Evolutionary conservation across 1,140 invertebrate genomes (phyloP).

Genomic region (Tribolium castaneum): DNA sequence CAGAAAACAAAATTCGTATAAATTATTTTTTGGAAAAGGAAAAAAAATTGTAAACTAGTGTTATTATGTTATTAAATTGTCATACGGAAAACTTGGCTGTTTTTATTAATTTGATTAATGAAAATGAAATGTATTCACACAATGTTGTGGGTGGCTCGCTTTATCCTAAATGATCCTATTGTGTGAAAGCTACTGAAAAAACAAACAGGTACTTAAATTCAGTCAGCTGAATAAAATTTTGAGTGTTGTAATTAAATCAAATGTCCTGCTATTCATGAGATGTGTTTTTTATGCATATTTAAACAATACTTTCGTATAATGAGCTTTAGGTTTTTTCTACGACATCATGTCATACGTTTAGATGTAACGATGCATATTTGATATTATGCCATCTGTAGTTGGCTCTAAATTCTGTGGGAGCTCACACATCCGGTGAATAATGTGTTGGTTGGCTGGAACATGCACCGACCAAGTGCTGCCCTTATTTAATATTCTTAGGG

Average conservation of each 20-base stretch:
- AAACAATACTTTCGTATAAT: neutral
- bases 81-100: too few relatives aligned
- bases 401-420: slow-evolving; percentile 35
- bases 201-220: neutral
- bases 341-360: neutral
- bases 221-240: neutral
- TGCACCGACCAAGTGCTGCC: neutral
- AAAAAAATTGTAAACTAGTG: too few relatives aligned
- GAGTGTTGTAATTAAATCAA: neutral
- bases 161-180: neutral
- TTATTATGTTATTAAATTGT: too few relatives aligned
- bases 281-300: neutral
- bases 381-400: slow-evolving; percentile 10
- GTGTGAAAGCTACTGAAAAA: neutral
- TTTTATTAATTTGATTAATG: too few relatives aligned
- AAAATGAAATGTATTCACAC: too few relatives aligned
- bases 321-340: neutral
- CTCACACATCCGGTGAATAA: slow-evolving; percentile 38
- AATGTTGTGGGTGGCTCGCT: neutral
- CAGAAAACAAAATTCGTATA: too few relatives aligned
- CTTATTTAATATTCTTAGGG: slow-evolving; percentile 5
- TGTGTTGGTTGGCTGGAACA: slow-evolving; percentile 19
- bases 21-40: too few relatives aligned
- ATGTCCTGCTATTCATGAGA: neutral
- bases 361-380: slow-evolving; percentile 8